phyloP scores from a whole-genome alignment of 2,888 invertebrate species.

The Ernsta delagoae region DNA sequence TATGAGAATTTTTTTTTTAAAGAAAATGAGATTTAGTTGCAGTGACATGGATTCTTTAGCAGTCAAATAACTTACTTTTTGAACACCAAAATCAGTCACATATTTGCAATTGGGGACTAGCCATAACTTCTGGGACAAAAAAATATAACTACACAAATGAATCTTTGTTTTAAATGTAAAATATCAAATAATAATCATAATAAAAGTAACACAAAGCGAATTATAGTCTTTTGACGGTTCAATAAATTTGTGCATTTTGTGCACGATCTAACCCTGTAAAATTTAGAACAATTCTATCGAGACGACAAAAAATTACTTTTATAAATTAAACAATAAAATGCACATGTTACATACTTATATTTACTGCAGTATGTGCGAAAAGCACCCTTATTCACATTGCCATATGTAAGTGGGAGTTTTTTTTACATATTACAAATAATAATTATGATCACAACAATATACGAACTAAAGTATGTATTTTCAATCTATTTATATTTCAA shows the following conservation, averaged over 20 bases:
- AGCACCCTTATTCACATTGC: slow-evolving; percentile 38
- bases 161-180: no score
- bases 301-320: slow-evolving; percentile 25
- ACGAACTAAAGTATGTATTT: no score
- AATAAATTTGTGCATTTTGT: slow-evolving; percentile 21
- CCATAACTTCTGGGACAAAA: no score
- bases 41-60: slow-evolving; percentile 1
- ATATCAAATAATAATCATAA: neutral
- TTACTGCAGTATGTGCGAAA: slow-evolving; percentile 37
- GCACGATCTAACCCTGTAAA: slow-evolving; percentile 37
- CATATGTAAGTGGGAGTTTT: slow-evolving; percentile 13
- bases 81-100: slow-evolving; percentile 1
- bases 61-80: neutral
- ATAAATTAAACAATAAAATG: slow-evolving; percentile 37
- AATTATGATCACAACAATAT: no score
- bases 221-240: slow-evolving; percentile 16
- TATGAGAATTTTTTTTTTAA: neutral
- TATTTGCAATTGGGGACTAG: slow-evolving; percentile 15
- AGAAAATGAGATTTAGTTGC: neutral
- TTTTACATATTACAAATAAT: no score
- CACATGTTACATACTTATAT: slow-evolving; percentile 1
- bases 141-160: no score
- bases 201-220: slow-evolving; percentile 15
- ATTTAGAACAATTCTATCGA: slow-evolving; percentile 30
- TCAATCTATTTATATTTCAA: no score